These are phyloP conservation scores for Gadus macrocephalus DNA, from an alignment of 2,113 vertebrate species.

Conservation along the genomic window DNA sequence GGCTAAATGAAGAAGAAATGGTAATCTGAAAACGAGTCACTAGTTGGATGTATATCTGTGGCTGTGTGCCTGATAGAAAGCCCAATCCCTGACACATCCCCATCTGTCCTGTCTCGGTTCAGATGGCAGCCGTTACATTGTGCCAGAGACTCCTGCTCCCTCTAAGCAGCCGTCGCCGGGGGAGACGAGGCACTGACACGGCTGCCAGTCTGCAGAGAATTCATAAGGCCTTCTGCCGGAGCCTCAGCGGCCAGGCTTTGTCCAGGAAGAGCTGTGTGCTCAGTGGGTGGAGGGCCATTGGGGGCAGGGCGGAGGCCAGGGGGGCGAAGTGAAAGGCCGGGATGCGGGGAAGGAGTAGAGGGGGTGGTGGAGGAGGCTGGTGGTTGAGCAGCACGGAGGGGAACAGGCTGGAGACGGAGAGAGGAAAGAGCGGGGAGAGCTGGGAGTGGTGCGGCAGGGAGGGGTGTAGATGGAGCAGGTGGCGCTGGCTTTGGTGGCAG, in stretches of 20 bases:
- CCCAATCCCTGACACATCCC: slow-evolving; percentile 28
- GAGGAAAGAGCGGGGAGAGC: slow-evolving; percentile 66
- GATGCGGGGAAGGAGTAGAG: slow-evolving; percentile 67
- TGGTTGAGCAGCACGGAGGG: slow-evolving; percentile 78
- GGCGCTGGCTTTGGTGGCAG: slow-evolving; percentile 69
- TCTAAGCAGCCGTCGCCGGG: slow-evolving; percentile 17
- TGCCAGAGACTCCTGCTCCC: slow-evolving; percentile 5
- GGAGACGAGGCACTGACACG: slow-evolving; percentile 43
- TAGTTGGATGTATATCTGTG: slow-evolving; percentile 24
- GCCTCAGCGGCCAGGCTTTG: slow-evolving; percentile 56
- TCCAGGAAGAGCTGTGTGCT: slow-evolving; percentile 73
- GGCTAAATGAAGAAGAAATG: slow-evolving; percentile 46
- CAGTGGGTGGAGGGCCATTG: slow-evolving; percentile 63
- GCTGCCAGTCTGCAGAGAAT: slow-evolving; percentile 29
- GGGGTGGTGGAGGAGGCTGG: slow-evolving; percentile 66
- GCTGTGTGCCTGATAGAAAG: slow-evolving; percentile 12
- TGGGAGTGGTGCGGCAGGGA: slow-evolving; percentile 69
- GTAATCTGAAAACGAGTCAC: slow-evolving; percentile 44
- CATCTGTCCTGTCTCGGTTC: slow-evolving; percentile 13
- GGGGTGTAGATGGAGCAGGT: slow-evolving; percentile 61
- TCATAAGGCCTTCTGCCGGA: slow-evolving; percentile 66
- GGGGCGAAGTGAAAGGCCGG: slow-evolving; percentile 64
- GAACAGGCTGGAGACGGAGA: slow-evolving; percentile 76
- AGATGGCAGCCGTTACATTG: slow-evolving; percentile 35
- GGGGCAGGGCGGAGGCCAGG: slow-evolving; percentile 72